A percentile compares a stretch with the other conserved stretches of the same genome.
phyloP scores from a whole-genome alignment of 2,888 invertebrate species.

The Esperia sulphurella region DNA sequence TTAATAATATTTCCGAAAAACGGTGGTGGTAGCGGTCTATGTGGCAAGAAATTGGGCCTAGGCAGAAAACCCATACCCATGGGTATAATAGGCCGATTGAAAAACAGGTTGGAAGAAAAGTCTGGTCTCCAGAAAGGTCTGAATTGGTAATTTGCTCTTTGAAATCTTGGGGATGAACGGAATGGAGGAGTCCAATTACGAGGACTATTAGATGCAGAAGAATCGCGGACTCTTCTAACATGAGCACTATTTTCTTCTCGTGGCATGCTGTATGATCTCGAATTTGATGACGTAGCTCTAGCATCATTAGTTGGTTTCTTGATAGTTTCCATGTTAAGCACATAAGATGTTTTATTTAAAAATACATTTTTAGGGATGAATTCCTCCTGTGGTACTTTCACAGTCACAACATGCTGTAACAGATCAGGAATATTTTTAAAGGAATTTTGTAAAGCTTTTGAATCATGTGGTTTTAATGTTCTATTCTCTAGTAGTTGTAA shows the following conservation, averaged over 20 bases:
- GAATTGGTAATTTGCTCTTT: constrained; percentile 19
- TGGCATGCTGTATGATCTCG: constrained; percentile 30
- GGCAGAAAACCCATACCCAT: constrained; percentile 24
- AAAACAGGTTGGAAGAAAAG: constrained; percentile 35
- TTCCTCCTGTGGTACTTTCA: constrained; percentile 45
- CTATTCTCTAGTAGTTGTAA: constrained; percentile 36
- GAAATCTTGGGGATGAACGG: constrained; percentile 13
- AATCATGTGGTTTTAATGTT: constrained; percentile 25
- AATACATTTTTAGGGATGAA: constrained; percentile 50
- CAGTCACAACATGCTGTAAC: constrained; percentile 31
- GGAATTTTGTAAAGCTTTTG: constrained; percentile 24
- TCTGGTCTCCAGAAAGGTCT: constrained; percentile 39
- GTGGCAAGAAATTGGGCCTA: constrained; percentile 32
- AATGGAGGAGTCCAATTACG: neutral
- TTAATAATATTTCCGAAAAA: neutral
- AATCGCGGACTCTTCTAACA: constrained; percentile 36
- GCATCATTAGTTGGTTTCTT: constrained; percentile 27
- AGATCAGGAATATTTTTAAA: constrained; percentile 50
- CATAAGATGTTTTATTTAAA: constrained; percentile 46
- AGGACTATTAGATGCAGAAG: constrained; percentile 15
- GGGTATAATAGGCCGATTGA: constrained; percentile 35
- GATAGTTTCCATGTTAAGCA: constrained; percentile 42
- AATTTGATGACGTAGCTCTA: constrained; percentile 22
- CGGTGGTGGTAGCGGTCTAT: constrained; percentile 21
- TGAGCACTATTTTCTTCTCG: constrained; percentile 47